Conservation (phyloP, 2,888 invertebrate genomes). For the Blastobasis adustella region DNA sequence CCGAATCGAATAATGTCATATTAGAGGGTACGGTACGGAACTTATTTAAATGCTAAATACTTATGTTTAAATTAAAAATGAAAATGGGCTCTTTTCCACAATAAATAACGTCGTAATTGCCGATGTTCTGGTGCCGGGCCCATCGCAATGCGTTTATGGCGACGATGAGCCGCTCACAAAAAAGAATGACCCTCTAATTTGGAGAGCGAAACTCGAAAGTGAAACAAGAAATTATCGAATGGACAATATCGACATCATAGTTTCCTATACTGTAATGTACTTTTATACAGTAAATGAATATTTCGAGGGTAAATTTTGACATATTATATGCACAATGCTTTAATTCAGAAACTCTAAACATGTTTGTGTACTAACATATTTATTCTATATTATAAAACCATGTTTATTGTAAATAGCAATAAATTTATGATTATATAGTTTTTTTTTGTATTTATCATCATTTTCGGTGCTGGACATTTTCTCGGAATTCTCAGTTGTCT, state of each 20-base stretch:
- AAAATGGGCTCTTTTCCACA: constrained; percentile 35
- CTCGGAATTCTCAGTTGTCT: no score
- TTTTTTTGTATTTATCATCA: no score
- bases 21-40: constrained; percentile 14
- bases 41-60: constrained; percentile 39
- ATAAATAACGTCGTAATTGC: constrained; percentile 48
- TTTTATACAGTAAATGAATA: no score
- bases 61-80: constrained; percentile 42
- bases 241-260: background rate
- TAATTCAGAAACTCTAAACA: no score
- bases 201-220: constrained; percentile 23
- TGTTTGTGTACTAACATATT: no score
- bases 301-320: no score
- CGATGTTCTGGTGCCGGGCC: constrained; percentile 19
- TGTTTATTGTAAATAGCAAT: no score
- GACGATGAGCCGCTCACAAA: constrained; percentile 44
- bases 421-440: no score
- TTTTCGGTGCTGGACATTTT: no score
- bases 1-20: constrained; percentile 21
- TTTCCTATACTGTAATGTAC: no score
- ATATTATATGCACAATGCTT: no score
- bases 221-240: background rate
- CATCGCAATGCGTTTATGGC: constrained; percentile 46
- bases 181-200: constrained; percentile 41
- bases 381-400: no score